A percentile compares a stretch with the other conserved stretches of the same genome.
Conservation (phyloP, 37 sponge, comb jelly and placozoan species). For the Cliona cf. orientalis region DNA sequence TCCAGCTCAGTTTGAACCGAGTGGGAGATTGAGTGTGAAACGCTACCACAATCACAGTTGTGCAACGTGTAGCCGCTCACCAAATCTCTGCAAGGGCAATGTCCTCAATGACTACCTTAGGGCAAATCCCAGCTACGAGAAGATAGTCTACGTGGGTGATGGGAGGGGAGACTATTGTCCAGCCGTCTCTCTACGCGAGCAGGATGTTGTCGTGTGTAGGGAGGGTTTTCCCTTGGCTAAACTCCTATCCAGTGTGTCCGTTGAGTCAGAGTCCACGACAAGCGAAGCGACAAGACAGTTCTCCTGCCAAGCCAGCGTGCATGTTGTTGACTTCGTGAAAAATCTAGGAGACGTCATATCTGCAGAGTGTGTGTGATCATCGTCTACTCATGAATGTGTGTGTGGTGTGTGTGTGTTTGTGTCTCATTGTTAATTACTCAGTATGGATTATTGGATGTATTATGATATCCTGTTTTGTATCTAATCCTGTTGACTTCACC, state of each 20-base stretch:
- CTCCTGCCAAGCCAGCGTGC: slow-evolving; percentile 5
- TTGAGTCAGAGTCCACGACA: no score
- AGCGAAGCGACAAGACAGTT: no score
- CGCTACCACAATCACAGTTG: slow-evolving; percentile 64
- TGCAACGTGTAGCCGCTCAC: slow-evolving; percentile 27
- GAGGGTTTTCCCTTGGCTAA: slow-evolving; percentile 57
- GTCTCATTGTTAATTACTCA: no score
- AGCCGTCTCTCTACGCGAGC: slow-evolving; percentile 9
- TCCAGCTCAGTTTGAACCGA: slow-evolving; percentile 71
- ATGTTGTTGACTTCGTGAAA: slow-evolving; percentile 40
- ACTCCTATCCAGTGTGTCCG: no score
- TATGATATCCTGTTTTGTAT: no score
- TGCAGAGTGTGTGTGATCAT: not conserved
- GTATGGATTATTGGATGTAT: no score
- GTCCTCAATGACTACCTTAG: slow-evolving; percentile 45
- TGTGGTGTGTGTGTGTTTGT: no score
- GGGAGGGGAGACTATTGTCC: slow-evolving; percentile 75
- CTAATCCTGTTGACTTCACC: no score
- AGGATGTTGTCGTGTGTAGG: slow-evolving; percentile 74
- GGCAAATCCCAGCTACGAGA: not conserved
- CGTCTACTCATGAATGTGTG: no score
- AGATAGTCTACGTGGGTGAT: slow-evolving; percentile 80
- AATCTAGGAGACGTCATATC: slow-evolving; percentile 7
- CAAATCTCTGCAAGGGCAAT: slow-evolving; percentile 81
- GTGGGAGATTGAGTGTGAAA: slow-evolving; percentile 48